Base-by-base conservation (phyloP, 2,888 invertebrate species). In the Machimus atricapillus region DNA sequence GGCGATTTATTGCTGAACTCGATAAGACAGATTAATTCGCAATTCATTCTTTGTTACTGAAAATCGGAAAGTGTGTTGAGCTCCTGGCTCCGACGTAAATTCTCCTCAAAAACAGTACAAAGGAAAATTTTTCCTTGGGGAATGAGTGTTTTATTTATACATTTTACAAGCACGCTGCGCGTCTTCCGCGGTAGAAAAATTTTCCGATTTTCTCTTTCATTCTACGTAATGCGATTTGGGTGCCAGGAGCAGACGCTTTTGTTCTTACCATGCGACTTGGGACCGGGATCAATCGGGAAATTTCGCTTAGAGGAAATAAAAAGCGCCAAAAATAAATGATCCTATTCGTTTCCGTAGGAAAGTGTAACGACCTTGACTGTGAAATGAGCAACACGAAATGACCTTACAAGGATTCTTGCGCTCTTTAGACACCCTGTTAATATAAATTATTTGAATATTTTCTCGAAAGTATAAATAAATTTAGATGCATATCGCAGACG, bases 321-420 rank as follows among this genome's bases (percentile, higher is more conserved):
- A 43, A 31, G 74, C n/a, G 27, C 73, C 43, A 56, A 78, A 77
- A 86, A 86, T 19, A 77, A 34, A 43, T 86, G 34, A 58, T 27
- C 78, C 56, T 86, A 66, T 52, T 77, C 52, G 14, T 77, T 34
- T 37, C 27, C 12, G 23, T 14, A 27, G 52, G 23, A 40, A 86
- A 74, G 86, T 81, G 86, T 86, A 86, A 86, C 74, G 58, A 86
- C 86, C 86, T 86, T 86, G 86, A 86, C 86, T 81, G 66, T 86
- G 86, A 81, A 77, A 43, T 74, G 76, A n/a, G 37, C 66, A 66
- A 12, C 23, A 27, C 4, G 2, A 12, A 66, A 66, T 66, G 66
- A 66, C 23, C 66, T 66, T 66, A 66, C 66, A 27, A 27, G 66
- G 19, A 66, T 66, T 23, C 14, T 12, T 23, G 66, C n/a, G 27